These are phyloP conservation scores for Furcula furcula DNA, from an alignment of 2,888 invertebrate genomes.

Conservation along the genomic window DNA sequence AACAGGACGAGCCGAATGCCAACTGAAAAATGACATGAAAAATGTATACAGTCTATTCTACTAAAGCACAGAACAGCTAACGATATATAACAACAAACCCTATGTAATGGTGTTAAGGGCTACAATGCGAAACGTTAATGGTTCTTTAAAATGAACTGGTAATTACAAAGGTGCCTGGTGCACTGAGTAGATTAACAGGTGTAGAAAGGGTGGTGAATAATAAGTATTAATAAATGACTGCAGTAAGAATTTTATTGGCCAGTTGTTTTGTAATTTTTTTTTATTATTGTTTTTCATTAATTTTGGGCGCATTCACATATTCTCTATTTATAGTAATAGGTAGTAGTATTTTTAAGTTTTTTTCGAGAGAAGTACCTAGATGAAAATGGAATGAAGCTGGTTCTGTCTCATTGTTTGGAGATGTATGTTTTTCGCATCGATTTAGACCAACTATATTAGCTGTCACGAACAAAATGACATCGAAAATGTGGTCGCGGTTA, in stretches of 20 bases:
- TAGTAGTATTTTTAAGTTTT: no score
- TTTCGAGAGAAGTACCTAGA: no score
- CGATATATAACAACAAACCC: constrained; percentile 7
- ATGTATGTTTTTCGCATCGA: no score
- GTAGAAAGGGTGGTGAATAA: constrained; percentile 8
- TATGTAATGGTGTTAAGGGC: constrained; percentile 2
- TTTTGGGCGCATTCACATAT: no score
- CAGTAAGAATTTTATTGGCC: constrained; percentile 2
- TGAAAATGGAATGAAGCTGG: no score
- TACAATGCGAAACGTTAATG: neutral
- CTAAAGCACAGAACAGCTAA: constrained; percentile 10
- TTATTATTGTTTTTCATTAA: no score
- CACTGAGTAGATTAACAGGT: constrained; percentile 2
- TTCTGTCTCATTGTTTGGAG: no score
- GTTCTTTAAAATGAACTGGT: neutral
- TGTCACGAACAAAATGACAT: no score
- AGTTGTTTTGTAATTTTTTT: no score
- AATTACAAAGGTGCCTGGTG: constrained; percentile 7
- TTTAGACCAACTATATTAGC: no score
- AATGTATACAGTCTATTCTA: constrained; percentile 38
- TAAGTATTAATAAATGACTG: constrained; percentile 1
- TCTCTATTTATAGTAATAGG: no score
- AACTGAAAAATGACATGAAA: constrained; percentile 57
- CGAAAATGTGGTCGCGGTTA: no score
- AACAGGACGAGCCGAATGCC: constrained; percentile 47